Conservation (phyloP, 1,140 invertebrate species). For the Scaptomyza montana region DNA sequence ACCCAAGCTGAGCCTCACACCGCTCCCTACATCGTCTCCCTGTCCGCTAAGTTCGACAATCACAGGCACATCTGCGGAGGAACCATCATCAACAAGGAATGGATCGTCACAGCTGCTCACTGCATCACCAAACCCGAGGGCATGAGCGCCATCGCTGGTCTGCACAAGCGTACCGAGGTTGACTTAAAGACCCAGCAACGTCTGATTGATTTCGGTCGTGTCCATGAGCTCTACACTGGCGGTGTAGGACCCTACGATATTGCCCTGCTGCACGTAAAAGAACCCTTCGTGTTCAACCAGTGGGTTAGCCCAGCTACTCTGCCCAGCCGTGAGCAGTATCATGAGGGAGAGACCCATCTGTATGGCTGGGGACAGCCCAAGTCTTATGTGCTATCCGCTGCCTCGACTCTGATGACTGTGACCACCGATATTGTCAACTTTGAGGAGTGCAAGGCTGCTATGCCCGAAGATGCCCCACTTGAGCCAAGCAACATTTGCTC, state of each 20-base stretch:
- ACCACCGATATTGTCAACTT: slow-evolving; percentile 82
- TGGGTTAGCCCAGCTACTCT: slow-evolving; percentile 85
- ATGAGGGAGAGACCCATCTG: slow-evolving; percentile 82
- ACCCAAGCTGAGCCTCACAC: slow-evolving; percentile 66
- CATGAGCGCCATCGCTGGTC: slow-evolving; percentile 72
- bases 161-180: slow-evolving; percentile 58
- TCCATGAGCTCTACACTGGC: slow-evolving; percentile 85
- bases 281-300: slow-evolving; percentile 85
- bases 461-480: slow-evolving; percentile 72
- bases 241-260: slow-evolving; percentile 87
- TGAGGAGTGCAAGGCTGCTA: slow-evolving; percentile 24
- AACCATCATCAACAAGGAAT: slow-evolving; percentile 68
- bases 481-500: slow-evolving; percentile 86
- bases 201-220: slow-evolving; percentile 73
- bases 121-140: slow-evolving; percentile 54
- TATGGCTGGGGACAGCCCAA: slow-evolving; percentile 85
- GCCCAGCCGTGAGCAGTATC: slow-evolving; percentile 81
- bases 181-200: slow-evolving; percentile 84
- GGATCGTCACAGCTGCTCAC: slow-evolving; percentile 77
- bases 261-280: slow-evolving; percentile 86
- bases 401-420: slow-evolving; percentile 83
- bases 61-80: slow-evolving; percentile 78
- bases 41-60: slow-evolving; percentile 44
- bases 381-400: slow-evolving; percentile 43
- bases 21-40: slow-evolving; percentile 80